Evolutionary conservation across 23 tunicate species (phyloP).

Genomic region (Aplidium turbinatum): DNA sequence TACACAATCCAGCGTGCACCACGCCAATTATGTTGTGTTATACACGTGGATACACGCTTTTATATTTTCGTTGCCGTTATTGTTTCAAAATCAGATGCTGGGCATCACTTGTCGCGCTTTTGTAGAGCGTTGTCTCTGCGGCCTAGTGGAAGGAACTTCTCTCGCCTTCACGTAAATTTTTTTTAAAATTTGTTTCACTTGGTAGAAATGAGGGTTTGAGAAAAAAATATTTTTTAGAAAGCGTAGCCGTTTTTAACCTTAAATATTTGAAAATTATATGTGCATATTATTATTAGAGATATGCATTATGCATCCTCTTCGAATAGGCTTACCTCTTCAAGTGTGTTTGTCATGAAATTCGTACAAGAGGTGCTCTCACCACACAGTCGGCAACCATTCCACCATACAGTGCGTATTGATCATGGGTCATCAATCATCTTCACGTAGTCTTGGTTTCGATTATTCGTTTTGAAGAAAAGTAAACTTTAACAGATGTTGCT

Average conservation of each 20-base stretch:
- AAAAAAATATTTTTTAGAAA: too few species aligned
- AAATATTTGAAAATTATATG: too few species aligned
- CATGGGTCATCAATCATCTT: too few species aligned
- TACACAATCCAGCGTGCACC: slow-evolving; percentile 53
- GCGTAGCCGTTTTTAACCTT: too few species aligned
- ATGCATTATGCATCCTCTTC: too few species aligned
- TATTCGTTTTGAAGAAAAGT: background rate
- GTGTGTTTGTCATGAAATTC: too few species aligned
- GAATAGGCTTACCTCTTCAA: too few species aligned
- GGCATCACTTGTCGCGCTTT: slow-evolving; percentile 62
- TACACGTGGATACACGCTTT: slow-evolving; percentile 91
- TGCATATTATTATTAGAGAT: too few species aligned
- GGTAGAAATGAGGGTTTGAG: too few species aligned
- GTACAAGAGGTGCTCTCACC: too few species aligned
- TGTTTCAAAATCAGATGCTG: slow-evolving; percentile 63
- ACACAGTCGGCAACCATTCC: too few species aligned
- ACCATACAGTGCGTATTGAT: too few species aligned
- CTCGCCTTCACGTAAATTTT: slow-evolving; percentile 46
- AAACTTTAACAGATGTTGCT: background rate
- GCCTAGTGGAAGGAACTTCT: slow-evolving; percentile 64
- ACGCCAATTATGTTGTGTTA: slow-evolving; percentile 75
- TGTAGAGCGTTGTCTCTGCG: slow-evolving; percentile 79
- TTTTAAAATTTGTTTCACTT: background rate
- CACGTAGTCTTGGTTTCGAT: background rate
- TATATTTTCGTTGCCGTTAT: slow-evolving; percentile 64